These are phyloP conservation scores for Nycticebus coucang DNA, from an alignment of 2,113 vertebrate genomes.

Conservation along the genomic window DNA sequence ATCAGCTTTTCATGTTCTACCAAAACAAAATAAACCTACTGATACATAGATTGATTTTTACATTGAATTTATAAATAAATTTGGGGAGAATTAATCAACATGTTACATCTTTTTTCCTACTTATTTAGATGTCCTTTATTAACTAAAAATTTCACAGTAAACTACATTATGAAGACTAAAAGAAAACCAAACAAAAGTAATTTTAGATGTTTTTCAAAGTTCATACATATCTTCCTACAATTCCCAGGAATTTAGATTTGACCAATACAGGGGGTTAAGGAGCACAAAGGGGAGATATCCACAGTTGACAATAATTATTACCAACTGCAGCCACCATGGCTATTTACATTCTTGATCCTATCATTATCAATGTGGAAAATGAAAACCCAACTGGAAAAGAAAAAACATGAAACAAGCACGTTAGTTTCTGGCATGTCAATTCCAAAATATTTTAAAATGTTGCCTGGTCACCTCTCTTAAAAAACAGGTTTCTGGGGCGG, in stretches of 20 bases:
- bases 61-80: background rate
- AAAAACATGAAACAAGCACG: background rate
- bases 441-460: background rate
- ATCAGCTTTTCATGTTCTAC: background rate
- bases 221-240: background rate
- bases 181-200: background rate
- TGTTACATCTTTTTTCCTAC: background rate
- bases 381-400: constrained; percentile 42
- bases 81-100: background rate
- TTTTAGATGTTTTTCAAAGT: background rate
- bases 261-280: background rate
- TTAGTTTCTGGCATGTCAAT: background rate
- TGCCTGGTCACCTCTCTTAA: background rate
- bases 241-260: background rate
- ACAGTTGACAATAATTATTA: background rate
- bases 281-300: too few species aligned
- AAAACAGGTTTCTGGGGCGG: constrained; percentile 30
- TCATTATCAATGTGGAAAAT: constrained; percentile 19
- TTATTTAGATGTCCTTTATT: background rate
- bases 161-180: background rate
- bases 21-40: background rate
- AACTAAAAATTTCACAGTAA: background rate
- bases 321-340: background rate
- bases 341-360: background rate
- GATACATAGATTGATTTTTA: background rate